phyloP scores from a whole-genome alignment of 2,113 vertebrate species.

The Rhegmatorhina hoffmannsi region DNA sequence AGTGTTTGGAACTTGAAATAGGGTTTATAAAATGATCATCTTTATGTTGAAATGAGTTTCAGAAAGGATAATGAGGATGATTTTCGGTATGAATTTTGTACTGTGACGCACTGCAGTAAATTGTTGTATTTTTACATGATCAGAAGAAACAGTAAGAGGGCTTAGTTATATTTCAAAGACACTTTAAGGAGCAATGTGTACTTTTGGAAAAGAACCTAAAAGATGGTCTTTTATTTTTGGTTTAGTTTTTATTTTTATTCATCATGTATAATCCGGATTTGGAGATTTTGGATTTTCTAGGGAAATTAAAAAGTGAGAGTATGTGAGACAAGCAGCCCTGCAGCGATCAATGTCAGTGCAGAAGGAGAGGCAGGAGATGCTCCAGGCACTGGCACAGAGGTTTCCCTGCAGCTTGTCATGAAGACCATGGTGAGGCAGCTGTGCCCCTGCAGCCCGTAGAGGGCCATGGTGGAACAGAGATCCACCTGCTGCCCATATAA shows the following conservation, averaged over 20 bases:
- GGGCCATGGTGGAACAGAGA: neutral
- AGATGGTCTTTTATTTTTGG: neutral
- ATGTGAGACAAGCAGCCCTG: neutral
- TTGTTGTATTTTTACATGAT: neutral
- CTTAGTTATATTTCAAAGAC: neutral
- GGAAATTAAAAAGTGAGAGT: neutral
- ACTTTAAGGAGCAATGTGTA: neutral
- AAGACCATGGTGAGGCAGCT: neutral
- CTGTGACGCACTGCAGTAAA: neutral
- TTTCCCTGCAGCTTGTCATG: accelerated
- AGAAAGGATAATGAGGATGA: neutral
- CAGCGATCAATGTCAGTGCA: neutral
- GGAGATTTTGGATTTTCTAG: neutral
- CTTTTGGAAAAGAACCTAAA: neutral
- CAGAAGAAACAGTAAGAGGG: neutral
- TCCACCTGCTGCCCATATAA: neutral
- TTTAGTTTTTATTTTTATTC: neutral
- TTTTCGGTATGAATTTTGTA: neutral
- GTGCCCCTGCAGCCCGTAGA: neutral
- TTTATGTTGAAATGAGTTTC: neutral
- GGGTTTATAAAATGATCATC: neutral
- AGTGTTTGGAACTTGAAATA: neutral
- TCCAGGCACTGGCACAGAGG: accelerated
- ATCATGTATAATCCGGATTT: neutral
- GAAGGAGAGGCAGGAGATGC: neutral